A percentile compares a stretch with the other conserved stretches of the same genome.
phyloP scores from a whole-genome alignment of 1,140 invertebrate species.

The Arctopsyche grandis region DNA sequence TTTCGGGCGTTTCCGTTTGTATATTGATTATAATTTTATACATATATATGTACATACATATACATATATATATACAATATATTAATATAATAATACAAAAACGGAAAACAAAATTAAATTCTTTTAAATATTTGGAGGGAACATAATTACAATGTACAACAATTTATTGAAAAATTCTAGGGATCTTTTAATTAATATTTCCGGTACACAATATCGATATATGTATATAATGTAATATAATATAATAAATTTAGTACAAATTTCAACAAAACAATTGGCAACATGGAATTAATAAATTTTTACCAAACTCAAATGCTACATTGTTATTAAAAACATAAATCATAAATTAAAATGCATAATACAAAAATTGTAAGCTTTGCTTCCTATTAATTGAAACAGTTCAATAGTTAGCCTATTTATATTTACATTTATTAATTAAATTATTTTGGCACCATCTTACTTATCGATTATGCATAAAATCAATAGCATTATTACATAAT shows the following conservation, averaged over 20 bases:
- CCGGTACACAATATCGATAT: background rate
- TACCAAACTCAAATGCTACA: slow-evolving; percentile 7
- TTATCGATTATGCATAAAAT: slow-evolving; percentile 26
- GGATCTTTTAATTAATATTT: background rate
- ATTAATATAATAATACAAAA: too few species aligned
- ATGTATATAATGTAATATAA: background rate
- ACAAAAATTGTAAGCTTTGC: slow-evolving; percentile 24
- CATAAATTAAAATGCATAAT: background rate
- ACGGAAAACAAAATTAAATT: slow-evolving; percentile 1
- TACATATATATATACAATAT: too few species aligned
- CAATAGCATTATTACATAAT: slow-evolving; percentile 24
- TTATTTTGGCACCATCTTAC: slow-evolving; percentile 38
- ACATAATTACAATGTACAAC: slow-evolving; percentile 18
- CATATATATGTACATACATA: background rate
- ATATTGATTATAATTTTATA: background rate
- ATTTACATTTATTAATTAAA: slow-evolving; percentile 24
- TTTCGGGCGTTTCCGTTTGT: background rate
- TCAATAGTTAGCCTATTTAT: slow-evolving; percentile 11
- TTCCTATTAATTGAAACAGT: background rate
- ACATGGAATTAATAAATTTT: slow-evolving; percentile 25
- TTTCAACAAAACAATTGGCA: slow-evolving; percentile 20
- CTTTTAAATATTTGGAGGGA: slow-evolving; percentile 26
- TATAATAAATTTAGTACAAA: slow-evolving; percentile 26
- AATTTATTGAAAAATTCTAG: slow-evolving; percentile 14
- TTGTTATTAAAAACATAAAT: background rate